Conservation (phyloP, 2,113 vertebrate species). For the Lamprologus speciosus region DNA sequence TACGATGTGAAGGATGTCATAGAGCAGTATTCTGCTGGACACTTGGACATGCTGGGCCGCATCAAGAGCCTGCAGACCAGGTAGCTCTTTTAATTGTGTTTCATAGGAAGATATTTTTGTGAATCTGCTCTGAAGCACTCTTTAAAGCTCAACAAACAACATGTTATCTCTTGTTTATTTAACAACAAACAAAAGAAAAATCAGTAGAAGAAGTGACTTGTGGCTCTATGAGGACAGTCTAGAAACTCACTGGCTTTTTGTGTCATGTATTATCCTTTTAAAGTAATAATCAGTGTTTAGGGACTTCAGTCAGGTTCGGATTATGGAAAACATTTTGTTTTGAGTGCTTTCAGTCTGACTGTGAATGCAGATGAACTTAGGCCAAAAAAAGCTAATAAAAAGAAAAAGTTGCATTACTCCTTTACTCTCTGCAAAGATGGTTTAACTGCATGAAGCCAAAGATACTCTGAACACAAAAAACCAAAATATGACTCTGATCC, state of each 20-base stretch:
- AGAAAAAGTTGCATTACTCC: not conserved
- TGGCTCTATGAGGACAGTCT: not conserved
- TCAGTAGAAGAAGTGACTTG: not conserved
- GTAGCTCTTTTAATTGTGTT: conserved; percentile 48
- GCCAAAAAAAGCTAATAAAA: not conserved
- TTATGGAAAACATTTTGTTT: not conserved
- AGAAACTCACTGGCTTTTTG: not conserved
- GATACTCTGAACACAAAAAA: not conserved
- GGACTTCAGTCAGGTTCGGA: not conserved
- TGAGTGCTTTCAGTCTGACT: not conserved
- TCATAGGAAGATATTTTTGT: not conserved
- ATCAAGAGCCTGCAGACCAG: conserved; percentile 94
- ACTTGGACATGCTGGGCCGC: conserved; percentile 96
- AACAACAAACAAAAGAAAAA: not conserved
- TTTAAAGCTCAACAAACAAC: not conserved
- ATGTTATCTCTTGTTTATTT: not conserved
- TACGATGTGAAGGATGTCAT: conserved; percentile 98
- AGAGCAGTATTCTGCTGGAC: conserved; percentile 95
- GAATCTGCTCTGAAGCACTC: not conserved
- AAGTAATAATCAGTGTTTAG: not conserved
- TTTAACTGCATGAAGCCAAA: not conserved
- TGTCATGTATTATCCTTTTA: not conserved
- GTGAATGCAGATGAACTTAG: not conserved
- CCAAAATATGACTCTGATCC: not conserved
- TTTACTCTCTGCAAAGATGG: not conserved